Base-by-base conservation (phyloP, 2,888 invertebrate species). In the Apotomis turbidana region DNA sequence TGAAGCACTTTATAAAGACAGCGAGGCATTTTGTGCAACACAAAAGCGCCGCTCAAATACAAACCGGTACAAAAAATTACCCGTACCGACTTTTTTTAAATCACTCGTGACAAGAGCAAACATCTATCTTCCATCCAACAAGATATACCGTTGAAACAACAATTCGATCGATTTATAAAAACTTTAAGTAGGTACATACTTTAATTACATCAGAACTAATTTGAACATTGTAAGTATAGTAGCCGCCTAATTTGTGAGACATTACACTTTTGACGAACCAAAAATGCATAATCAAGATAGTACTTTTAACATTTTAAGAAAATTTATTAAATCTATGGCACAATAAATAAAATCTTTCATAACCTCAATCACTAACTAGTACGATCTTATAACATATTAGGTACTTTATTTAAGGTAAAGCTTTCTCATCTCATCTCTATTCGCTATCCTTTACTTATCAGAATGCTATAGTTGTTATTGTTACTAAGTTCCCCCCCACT, bases 331-430 rank as follows among this genome's bases (percentile, higher is more conserved):
- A 51, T 60, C 67, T 71, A 74, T 74, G 74, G 74, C 74, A 74
- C 74, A 71, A 61, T 71, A 68, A 74, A 74, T 74, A 66, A 68
- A 74, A 64, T 66, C 15, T 67, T 49, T 61, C 41, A 58, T 64
- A 54, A 55, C 55, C 52, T 49, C 58, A 59, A 27, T 52, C 41
- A 67, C 57, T 58, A 57, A 41, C 13, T 44, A 13, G 12, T 70
- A 66, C 54, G 54, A 36, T 51, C 62, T 63, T 59, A 63, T 58
- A 59, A 57, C 15, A 38, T 70, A 64, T 13, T 51, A 70, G 51
- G 59, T 70, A 59, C 54, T 64, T 59, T 63, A 51, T 59, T 44
- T n/a, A 52, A 59, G 58, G 63, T 70, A 64, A 54, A 64, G 58
- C 36, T 59, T 52, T 66, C 58, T 64, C 52, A 41, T 41, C 4